Evolutionary conservation across 2,888 invertebrate genomes (phyloP).

Genomic region (Diaprepes abbreviatus): DNA sequence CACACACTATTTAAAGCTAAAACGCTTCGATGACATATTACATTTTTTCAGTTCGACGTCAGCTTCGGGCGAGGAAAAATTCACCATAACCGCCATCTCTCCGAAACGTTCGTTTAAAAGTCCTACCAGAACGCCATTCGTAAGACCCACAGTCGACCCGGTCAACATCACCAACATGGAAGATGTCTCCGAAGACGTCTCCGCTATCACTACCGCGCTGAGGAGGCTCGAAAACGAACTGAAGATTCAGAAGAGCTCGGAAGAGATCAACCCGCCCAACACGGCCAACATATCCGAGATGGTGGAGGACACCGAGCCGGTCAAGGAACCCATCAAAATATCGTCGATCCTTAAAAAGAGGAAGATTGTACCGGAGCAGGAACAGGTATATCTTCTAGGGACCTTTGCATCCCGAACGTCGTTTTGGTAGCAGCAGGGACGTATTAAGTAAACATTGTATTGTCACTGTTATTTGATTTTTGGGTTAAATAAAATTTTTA

Average conservation of each 20-base stretch:
- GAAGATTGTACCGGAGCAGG: background rate
- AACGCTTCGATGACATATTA: too few species aligned
- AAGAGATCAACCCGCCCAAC: background rate
- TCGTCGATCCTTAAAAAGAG: background rate
- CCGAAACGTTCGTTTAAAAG: slow-evolving; percentile 20
- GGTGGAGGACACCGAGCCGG: background rate
- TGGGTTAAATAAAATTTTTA: too few species aligned
- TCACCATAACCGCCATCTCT: slow-evolving; percentile 39
- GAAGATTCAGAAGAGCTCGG: background rate
- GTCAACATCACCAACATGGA: background rate
- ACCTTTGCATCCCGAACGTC: background rate
- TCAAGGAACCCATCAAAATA: background rate
- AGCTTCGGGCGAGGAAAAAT: slow-evolving; percentile 40
- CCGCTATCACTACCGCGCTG: slow-evolving; percentile 1
- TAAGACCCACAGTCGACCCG: background rate
- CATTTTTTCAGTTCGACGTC: slow-evolving; percentile 36
- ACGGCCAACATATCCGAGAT: background rate
- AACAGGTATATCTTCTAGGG: background rate
- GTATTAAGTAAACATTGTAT: too few species aligned
- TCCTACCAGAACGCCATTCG: background rate
- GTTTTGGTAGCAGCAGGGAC: background rate
- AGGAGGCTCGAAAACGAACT: slow-evolving; percentile 18
- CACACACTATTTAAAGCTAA: too few species aligned
- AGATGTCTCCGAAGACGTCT: background rate
- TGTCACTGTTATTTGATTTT: too few species aligned